A percentile compares a stretch with the other conserved stretches of the same genome.
Conservation (phyloP, 2,113 vertebrate species). For the Oncorhynchus keta region DNA sequence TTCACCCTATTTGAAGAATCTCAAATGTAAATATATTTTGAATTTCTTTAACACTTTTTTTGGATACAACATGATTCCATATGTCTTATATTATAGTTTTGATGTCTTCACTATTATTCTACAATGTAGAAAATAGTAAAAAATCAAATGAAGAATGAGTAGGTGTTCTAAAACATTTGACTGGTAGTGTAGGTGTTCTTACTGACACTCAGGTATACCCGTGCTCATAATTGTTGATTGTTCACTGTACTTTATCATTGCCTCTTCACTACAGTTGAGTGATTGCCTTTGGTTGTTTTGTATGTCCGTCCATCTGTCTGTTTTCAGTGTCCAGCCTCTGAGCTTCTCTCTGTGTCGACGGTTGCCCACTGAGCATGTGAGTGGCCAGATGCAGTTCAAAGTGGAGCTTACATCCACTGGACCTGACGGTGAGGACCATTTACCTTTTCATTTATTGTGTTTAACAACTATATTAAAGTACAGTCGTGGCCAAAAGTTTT, state of each 20-base stretch:
- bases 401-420: constrained; percentile 91
- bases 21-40: too few species aligned
- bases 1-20: too few species aligned
- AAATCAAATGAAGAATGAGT: too few species aligned
- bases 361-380: constrained; percentile 94
- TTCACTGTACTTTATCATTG: neutral
- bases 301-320: constrained; percentile 1
- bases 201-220: too few species aligned
- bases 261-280: neutral
- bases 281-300: neutral
- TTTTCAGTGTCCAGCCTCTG: constrained; percentile 87
- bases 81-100: too few species aligned
- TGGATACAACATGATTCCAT: too few species aligned
- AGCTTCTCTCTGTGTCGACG: constrained; percentile 92
- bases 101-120: too few species aligned
- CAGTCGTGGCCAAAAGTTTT: too few species aligned
- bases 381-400: constrained; percentile 93
- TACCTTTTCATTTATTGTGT: neutral
- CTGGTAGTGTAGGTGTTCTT: too few species aligned
- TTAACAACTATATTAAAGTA: neutral
- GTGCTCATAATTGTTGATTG: neutral
- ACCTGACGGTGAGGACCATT: constrained; percentile 80
- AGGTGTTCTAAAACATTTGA: too few species aligned
- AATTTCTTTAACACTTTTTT: too few species aligned
- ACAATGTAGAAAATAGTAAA: too few species aligned